Conservation (phyloP, 2,797 vertebrate genomes). For the Thamnophis elegans region DNA sequence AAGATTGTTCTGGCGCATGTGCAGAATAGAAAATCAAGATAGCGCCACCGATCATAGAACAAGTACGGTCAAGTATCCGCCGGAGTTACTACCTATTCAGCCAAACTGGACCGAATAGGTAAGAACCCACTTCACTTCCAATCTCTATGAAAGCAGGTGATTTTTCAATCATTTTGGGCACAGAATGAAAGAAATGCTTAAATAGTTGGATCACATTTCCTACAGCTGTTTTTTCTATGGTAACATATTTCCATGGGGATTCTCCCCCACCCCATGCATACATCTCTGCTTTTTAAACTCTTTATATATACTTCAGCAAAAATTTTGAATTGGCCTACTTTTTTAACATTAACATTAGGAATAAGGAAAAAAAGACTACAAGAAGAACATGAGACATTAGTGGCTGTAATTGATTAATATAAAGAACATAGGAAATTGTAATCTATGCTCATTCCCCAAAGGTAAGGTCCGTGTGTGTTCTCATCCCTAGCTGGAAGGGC, state of each 20-base stretch:
- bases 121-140: too few relatives aligned
- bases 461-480: not conserved
- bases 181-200: not conserved
- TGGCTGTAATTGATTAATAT: not conserved
- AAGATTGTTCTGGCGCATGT: too few relatives aligned
- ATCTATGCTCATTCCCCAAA: not conserved
- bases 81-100: too few relatives aligned
- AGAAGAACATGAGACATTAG: not conserved
- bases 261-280: not conserved
- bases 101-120: too few relatives aligned
- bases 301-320: not conserved
- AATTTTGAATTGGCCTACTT: not conserved
- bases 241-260: not conserved
- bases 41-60: too few relatives aligned
- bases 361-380: not conserved
- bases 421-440: not conserved
- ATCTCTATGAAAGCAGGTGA: not conserved
- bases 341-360: not conserved
- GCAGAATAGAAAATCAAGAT: too few relatives aligned
- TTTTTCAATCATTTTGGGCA: not conserved
- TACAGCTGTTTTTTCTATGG: not conserved
- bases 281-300: not conserved
- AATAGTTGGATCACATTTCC: not conserved
- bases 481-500: not conserved
- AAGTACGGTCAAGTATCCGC: too few relatives aligned